Evolutionary conservation across 1,140 invertebrate species (phyloP).

Genomic region (Ruditapes philippinarum): DNA sequence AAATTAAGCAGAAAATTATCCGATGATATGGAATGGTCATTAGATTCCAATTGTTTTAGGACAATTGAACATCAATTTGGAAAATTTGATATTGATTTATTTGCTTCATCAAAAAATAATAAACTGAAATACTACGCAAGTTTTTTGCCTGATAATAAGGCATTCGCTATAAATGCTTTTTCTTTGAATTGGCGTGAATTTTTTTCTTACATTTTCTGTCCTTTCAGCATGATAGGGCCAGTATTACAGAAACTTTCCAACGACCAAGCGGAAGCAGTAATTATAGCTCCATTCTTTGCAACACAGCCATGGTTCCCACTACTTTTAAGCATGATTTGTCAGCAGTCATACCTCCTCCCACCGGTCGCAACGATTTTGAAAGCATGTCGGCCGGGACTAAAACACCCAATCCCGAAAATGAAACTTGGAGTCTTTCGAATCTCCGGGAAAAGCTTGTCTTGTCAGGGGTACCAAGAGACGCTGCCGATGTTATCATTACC

Average conservation of each 20-base stretch:
- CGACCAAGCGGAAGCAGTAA: neutral
- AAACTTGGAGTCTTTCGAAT: too few relatives aligned
- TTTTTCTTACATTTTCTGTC: neutral
- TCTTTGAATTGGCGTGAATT: neutral
- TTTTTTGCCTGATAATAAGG: neutral
- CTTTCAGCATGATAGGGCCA: neutral
- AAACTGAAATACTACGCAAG: constrained; percentile 31
- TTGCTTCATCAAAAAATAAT: constrained; percentile 65
- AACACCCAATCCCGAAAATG: too few relatives aligned
- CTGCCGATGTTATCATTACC: too few relatives aligned
- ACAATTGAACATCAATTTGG: neutral
- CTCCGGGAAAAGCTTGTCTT: too few relatives aligned
- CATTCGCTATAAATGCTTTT: neutral
- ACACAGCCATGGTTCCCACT: too few relatives aligned
- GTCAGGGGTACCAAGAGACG: too few relatives aligned
- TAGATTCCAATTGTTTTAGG: constrained; percentile 40
- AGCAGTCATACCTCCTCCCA: too few relatives aligned
- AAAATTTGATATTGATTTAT: constrained; percentile 51
- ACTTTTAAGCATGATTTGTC: too few relatives aligned
- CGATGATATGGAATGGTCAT: constrained; percentile 60
- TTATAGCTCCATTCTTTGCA: too few relatives aligned
- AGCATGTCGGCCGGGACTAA: too few relatives aligned
- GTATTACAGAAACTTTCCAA: neutral
- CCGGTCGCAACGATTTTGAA: too few relatives aligned
- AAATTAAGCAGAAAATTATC: constrained; percentile 25